Evolutionary conservation across 2,888 invertebrate genomes (phyloP).

Genomic region (Pediacus dermestoides): DNA sequence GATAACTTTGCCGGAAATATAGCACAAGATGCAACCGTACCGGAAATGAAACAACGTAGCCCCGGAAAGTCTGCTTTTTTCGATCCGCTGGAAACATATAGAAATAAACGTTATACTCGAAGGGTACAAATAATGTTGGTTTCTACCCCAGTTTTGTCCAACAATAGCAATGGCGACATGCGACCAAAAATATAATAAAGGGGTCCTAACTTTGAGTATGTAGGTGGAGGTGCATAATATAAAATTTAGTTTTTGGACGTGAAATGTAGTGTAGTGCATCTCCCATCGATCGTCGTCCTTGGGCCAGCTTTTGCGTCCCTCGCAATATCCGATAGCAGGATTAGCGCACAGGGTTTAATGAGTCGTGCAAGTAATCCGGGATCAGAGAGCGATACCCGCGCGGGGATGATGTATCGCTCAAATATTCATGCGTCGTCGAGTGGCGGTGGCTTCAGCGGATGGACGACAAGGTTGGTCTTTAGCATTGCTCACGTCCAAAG

Average conservation of each 20-base stretch:
- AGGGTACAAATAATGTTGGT: slow-evolving; percentile 25
- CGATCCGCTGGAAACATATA: slow-evolving; percentile 35
- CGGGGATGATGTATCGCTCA: slow-evolving; percentile 45
- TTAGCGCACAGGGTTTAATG: slow-evolving; percentile 53
- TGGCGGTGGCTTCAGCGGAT: not conserved
- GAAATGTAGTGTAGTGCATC: too few species aligned
- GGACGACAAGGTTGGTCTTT: slow-evolving; percentile 4
- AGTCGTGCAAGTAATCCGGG: slow-evolving; percentile 54
- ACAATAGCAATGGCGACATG: too few species aligned
- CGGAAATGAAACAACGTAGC: slow-evolving; percentile 56
- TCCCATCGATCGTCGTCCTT: too few species aligned
- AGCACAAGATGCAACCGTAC: slow-evolving; percentile 41
- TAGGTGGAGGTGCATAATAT: too few species aligned
- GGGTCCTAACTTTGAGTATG: too few species aligned
- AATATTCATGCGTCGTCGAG: slow-evolving; percentile 46
- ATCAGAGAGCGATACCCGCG: slow-evolving; percentile 49
- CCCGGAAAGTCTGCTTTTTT: slow-evolving; percentile 55
- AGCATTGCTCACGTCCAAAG: slow-evolving; percentile 23
- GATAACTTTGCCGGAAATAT: slow-evolving; percentile 56
- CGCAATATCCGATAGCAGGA: slow-evolving; percentile 51
- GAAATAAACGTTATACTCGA: slow-evolving; percentile 24
- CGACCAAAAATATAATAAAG: too few species aligned
- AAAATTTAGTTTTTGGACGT: too few species aligned
- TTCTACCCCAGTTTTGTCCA: too few species aligned
- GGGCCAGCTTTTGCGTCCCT: slow-evolving; percentile 15